Evolutionary conservation across 2,113 vertebrate species (phyloP), one percentile per base, ranked within the genome.

Genomic region (Gasterosteus nipponicus): DNA sequence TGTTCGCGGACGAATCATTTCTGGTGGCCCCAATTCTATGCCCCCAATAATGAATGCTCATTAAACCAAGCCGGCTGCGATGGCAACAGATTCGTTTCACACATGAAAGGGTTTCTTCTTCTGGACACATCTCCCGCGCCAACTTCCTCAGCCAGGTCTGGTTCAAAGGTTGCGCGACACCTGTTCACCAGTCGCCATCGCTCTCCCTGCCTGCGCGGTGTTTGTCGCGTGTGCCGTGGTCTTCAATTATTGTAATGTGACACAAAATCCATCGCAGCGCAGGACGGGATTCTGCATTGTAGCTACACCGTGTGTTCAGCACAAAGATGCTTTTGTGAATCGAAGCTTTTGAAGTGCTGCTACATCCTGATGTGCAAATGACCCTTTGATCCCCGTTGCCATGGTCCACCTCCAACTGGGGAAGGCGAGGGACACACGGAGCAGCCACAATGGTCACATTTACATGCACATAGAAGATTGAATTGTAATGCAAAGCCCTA

Each of bases 301-400:
- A 51, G 41, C 63, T 57, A 7, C 44, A 3, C 31, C 19, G 7
- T 78, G 60, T 63, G 78, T 75, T 11, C n/a, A 5, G 56, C 79
- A 83, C 82, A 70, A 83, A 87, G 82, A 80, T 72, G 85, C 84
- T 83, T 92, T 88, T 86, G 88, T 88, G 67, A 82, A 78, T 68
- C 64, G 22, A 22, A 66, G 82, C 89, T 91, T 91, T 90, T 91
- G 88, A 94, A 89, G 90, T 73, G 73, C 76, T 69, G 51, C 85
- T 60, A 59, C 71, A 72, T 85, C 88, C 87, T 82, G 84, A 90
- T 89, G 91, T 92, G 91, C 86, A 93, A 92, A 94, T 89, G 70
- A 78, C 54, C 78, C 90, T 93, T 94, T 91, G 87, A 93, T 92
- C 83, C 79, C 58, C 61, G 79, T 82, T 86, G 39, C 85, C 63